These are phyloP conservation scores for Congeria kusceri DNA, from an alignment of 2,888 invertebrate genomes.

Conservation along the genomic window DNA sequence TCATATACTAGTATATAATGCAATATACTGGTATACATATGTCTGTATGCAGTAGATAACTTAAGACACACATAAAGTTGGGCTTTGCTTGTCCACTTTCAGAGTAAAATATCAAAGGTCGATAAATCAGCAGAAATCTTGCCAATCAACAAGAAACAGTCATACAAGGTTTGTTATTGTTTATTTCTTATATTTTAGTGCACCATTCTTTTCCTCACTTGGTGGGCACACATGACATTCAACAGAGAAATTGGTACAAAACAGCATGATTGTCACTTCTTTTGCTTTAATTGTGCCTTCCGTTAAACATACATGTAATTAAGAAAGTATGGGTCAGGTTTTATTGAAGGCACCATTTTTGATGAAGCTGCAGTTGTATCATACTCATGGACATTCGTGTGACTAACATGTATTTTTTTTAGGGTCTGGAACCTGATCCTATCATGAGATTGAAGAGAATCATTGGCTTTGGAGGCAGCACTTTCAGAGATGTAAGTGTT, in stretches of 20 bases:
- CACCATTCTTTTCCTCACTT: no score
- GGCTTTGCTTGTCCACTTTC: slow-evolving; percentile 3
- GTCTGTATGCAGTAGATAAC: neutral
- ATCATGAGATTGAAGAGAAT: slow-evolving; percentile 82
- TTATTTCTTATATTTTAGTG: neutral
- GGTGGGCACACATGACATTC: no score
- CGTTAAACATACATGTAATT: no score
- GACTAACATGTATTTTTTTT: slow-evolving; percentile 51
- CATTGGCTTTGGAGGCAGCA: slow-evolving; percentile 83
- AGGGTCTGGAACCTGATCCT: slow-evolving; percentile 83
- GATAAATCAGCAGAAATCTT: slow-evolving; percentile 34
- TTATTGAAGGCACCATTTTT: no score
- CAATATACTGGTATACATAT: no score
- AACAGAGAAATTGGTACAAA: no score
- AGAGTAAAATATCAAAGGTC: slow-evolving; percentile 38
- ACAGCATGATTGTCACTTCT: no score
- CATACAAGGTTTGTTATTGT: slow-evolving; percentile 52
- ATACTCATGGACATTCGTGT: no score
- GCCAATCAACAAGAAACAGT: slow-evolving; percentile 50
- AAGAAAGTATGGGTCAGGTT: no score
- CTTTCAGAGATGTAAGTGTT: slow-evolving; percentile 81
- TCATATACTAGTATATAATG: no score
- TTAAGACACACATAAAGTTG: neutral
- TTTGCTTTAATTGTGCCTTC: no score
- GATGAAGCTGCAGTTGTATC: no score